Evolutionary conservation across 2,797 vertebrate species (phyloP).

Genomic region (Rhinichthys osculus): DNA sequence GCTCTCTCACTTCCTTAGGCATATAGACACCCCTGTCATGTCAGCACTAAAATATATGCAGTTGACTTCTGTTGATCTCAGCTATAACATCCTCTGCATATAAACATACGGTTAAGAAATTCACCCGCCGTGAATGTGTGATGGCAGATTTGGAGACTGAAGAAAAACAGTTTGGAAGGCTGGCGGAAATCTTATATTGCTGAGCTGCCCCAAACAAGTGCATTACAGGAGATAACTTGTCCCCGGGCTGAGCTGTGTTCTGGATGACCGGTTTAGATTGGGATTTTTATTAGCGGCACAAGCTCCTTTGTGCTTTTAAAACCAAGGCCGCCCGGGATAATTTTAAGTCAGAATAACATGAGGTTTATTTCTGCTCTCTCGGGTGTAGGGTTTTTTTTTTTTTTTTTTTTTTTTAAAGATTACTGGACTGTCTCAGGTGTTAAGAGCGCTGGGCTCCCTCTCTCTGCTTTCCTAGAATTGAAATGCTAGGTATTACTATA

Average conservation of each 20-base stretch:
- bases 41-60: constrained; percentile 46
- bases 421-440: neutral
- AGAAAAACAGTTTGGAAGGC: neutral
- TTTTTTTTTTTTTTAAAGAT: neutral
- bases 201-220: constrained; percentile 20
- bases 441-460: neutral
- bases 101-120: constrained; percentile 38
- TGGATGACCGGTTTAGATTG: constrained; percentile 41
- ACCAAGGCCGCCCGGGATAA: constrained; percentile 7
- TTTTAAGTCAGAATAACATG: constrained; percentile 20
- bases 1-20: constrained; percentile 17
- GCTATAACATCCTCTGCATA: constrained; percentile 32
- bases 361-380: constrained; percentile 25
- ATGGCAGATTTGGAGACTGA: constrained; percentile 16
- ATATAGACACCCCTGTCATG: constrained; percentile 32
- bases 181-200: constrained; percentile 20
- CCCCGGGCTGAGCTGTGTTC: constrained; percentile 25
- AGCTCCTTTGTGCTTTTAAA: constrained; percentile 37
- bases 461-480: constrained; percentile 2
- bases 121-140: neutral
- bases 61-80: constrained; percentile 48
- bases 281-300: constrained; percentile 35
- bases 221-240: constrained; percentile 35
- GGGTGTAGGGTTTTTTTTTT: neutral
- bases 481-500: neutral